Evolutionary conservation across 1,140 invertebrate genomes (phyloP), one percentile per base, ranked within the genome.

Genomic region (Trigoniulus corallinus): DNA sequence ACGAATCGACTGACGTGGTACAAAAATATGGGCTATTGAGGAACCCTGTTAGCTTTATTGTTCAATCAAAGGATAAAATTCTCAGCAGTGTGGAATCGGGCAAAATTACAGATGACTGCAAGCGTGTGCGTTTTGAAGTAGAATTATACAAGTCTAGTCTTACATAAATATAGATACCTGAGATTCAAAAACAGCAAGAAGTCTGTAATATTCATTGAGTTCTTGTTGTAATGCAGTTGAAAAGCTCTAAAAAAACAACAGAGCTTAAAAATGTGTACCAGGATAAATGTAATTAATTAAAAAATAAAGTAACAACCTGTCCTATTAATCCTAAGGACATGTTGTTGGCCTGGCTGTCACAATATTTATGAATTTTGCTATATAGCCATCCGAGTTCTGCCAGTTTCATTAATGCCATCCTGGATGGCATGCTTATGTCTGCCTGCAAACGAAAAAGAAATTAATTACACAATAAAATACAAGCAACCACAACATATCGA

Each of bases 341-440:
- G 50, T 67, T 68, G 20, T 58, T 61, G 50, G 56, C 67, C 67
- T 70, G 78, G 53, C 62, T 58, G 26, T 74, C 67, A 45, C 81
- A 80, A 62, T 79, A 81, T 53, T 75, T 71, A 42, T 73, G 72
- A 21, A 94, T 73, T 54, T 81, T 73, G 63, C 82, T 84, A 62
- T 91, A 84, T 48, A 93, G 72, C 71, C 83, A 87, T 1, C 91
- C 89, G 37, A 93, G 72, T 62, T 92, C 86, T 2, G 82, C 77
- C 7, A 94, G 67, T 44, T 84, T 74, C 13, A 82, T 64, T 3
- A 87, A 71, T 41, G 80, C 59, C 22, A 66, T 60, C 45, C 64
- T 58, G 13, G 64, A 51, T 23, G 67, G 54, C 65, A 70, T 62
- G 18, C 68, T 62, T 13, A 74, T 62, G 7, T 64, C 62, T 43